A percentile compares a stretch with the other conserved stretches of the same genome.
Evolutionary conservation across 2,113 vertebrate genomes (phyloP).

Genomic region (Cnemophilus loriae): DNA sequence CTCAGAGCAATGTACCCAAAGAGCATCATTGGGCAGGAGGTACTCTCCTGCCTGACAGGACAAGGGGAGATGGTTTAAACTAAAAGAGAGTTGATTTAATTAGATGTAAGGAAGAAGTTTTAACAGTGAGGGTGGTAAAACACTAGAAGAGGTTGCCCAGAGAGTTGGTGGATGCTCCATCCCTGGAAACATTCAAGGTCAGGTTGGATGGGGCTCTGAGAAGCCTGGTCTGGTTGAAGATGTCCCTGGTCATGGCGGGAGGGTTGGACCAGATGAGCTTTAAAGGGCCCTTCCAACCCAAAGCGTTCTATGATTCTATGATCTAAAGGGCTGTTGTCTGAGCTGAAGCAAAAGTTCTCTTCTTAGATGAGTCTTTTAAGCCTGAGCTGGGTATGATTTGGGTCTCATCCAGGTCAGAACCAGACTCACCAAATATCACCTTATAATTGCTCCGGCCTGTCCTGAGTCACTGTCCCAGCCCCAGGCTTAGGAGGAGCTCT

Average conservation of each 20-base stretch:
- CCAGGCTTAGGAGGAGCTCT: not conserved
- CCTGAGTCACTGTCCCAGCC: not conserved
- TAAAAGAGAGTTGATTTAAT: not conserved
- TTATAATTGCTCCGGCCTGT: not conserved
- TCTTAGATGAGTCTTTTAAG: not conserved
- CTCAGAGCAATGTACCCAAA: not conserved
- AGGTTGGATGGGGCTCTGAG: not conserved
- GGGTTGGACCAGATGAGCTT: not conserved
- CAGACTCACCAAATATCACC: fast-evolving
- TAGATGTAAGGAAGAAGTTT: not conserved
- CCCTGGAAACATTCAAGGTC: not conserved
- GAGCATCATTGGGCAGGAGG: not conserved
- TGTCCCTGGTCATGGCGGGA: too few species aligned
- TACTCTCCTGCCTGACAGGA: not conserved
- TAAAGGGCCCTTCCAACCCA: not conserved
- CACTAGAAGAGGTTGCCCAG: not conserved
- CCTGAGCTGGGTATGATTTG: not conserved
- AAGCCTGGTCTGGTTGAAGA: not conserved
- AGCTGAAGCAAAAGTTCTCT: not conserved
- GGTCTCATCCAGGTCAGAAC: not conserved
- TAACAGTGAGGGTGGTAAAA: not conserved
- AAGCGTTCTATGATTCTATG: fast-evolving
- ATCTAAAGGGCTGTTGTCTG: not conserved
- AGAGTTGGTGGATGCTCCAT: not conserved
- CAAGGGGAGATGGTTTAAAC: not conserved